Evolutionary conservation across 1,140 invertebrate species (phyloP).

Genomic region (Temnothorax nylanderi): DNA sequence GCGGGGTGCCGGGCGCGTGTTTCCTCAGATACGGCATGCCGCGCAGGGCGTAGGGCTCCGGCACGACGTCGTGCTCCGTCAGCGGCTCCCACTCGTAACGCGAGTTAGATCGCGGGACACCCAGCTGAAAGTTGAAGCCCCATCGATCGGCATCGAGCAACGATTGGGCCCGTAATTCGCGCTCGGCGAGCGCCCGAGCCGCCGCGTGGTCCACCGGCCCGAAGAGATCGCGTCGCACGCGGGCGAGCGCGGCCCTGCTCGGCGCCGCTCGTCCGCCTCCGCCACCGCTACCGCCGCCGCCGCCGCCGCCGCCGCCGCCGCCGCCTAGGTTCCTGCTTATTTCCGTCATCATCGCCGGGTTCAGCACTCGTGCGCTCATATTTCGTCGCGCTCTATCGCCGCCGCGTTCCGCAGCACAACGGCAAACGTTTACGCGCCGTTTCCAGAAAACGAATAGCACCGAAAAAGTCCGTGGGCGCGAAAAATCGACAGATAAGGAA

Average conservation of each 20-base stretch:
- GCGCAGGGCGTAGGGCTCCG: conserved; percentile 83
- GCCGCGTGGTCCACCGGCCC: conserved; percentile 86
- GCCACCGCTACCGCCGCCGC: conserved; percentile 47
- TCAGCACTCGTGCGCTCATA: conserved; percentile 86
- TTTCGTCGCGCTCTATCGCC: conserved; percentile 69
- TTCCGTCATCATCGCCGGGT: conserved; percentile 85
- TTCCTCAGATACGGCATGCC: conserved; percentile 83
- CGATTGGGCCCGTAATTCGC: conserved; percentile 83
- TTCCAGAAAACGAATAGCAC: not conserved
- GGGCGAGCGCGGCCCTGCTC: conserved; percentile 80
- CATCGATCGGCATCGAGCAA: conserved; percentile 83
- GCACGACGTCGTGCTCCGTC: conserved; percentile 79
- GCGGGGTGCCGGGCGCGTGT: conserved; percentile 76
- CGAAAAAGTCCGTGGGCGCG: not conserved
- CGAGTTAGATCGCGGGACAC: conserved; percentile 79
- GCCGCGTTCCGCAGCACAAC: conserved; percentile 25
- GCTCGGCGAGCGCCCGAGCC: conserved; percentile 82
- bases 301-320: conserved; percentile 26
- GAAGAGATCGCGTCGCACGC: conserved; percentile 85
- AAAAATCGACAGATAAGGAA: not conserved
- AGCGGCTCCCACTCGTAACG: conserved; percentile 83
- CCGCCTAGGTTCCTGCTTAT: conserved; percentile 80
- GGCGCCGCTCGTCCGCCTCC: conserved; percentile 75
- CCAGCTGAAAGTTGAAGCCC: conserved; percentile 85
- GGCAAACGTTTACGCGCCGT: conserved; percentile 48